phyloP scores from a whole-genome alignment of 1,140 invertebrate genomes.

The Pseudobourletiella spinata region DNA sequence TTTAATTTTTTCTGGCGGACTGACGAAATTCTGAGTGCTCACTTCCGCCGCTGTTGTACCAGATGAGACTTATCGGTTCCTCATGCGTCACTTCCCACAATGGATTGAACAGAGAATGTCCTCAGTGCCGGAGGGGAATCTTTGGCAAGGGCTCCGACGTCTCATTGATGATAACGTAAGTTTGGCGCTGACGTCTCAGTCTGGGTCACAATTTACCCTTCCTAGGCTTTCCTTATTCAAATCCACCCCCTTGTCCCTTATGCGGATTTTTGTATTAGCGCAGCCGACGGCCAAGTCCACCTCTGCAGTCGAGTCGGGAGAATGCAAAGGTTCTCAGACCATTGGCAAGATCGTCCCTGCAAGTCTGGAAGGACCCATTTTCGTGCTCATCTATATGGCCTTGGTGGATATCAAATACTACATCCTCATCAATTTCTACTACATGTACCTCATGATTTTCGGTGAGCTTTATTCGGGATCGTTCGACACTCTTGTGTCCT shows the following conservation, averaged over 20 bases:
- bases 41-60: too few relatives aligned
- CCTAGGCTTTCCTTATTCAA: too few relatives aligned
- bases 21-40: too few relatives aligned
- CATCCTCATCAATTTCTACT: conserved; percentile 8
- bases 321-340: not conserved
- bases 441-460: conserved; percentile 8
- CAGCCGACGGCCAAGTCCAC: conserved; percentile 2
- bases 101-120: conserved; percentile 5
- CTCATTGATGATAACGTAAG: conserved; percentile 20
- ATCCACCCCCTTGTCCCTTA: too few relatives aligned
- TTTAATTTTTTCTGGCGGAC: too few relatives aligned
- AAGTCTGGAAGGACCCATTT: conserved; percentile 12
- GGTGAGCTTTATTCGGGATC: too few relatives aligned
- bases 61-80: conserved; percentile 10
- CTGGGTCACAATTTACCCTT: too few relatives aligned
- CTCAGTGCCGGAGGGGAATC: conserved; percentile 3
- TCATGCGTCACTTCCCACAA: conserved; percentile 5
- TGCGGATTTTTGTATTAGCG: not conserved
- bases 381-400: conserved; percentile 6
- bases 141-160: conserved; percentile 8
- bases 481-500: too few relatives aligned
- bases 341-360: conserved; percentile 7
- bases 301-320: not conserved
- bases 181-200: too few relatives aligned
- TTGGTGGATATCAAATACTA: conserved; percentile 15